Evolutionary conservation across 2,888 invertebrate species (phyloP), one percentile per base, ranked within the genome.

Genomic region (Ectemnius cavifrons): DNA sequence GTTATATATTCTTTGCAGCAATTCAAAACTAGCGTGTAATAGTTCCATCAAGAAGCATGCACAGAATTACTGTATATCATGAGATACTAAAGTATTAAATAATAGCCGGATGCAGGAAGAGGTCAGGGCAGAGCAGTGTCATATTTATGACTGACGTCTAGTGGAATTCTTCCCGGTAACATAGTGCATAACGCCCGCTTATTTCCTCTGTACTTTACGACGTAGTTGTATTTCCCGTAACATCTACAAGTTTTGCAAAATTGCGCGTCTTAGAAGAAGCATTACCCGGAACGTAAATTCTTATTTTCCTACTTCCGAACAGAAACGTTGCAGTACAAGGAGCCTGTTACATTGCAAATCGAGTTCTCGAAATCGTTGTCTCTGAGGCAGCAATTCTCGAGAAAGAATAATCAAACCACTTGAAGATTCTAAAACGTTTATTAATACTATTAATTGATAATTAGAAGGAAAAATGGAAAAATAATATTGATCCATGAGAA

Each of bases 181-280:
- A 27, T 49, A 61, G 28, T 67, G 49, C n/a, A 49, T 47, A 37
- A 20, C 59, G 23, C 18, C 20, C 68, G 65, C 65, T 73, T 73
- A 71, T 71, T 74, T 67, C 63, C 63, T n/a, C 47, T 27, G 23
- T 59, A 5, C 49, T 69, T 69, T 56, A 66, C 59, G 47, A 20
- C 6, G 11, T 8, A 18, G 37, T 49, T 59, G 47, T 45, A 56
- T 56, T 49, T 57, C 47, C n/a, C 59, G 27, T 57, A 28, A 18
- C 47, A 49, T 73, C 47, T 63, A 59, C 52, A 69, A 75, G 66
- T 75, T 69, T 63, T 63, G 56, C 65, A 59, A 56, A 69, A 46
- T 23, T 57, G 16, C 52, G 20, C 20, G 18, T 20, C 63, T 59
- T 28, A 49, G 45, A 46, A 46, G 52, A 52, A 23, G 28, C 20